Evolutionary conservation across 2,888 invertebrate genomes (phyloP).

Genomic region (Cheilosia scutellata): DNA sequence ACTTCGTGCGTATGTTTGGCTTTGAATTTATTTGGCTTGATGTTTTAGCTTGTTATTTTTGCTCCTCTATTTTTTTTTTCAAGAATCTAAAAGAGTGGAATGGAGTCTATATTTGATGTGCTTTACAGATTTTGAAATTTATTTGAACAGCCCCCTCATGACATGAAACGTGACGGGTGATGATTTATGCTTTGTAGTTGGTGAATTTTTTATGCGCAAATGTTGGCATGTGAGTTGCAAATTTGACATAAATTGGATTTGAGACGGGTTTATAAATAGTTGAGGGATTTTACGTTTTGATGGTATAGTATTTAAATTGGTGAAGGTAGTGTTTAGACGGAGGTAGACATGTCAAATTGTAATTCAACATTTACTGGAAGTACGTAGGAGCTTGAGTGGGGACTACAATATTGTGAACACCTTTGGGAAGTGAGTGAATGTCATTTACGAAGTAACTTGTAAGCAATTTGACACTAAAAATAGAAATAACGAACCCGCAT

Average conservation of each 20-base stretch:
- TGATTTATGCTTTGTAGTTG: conserved; percentile 35
- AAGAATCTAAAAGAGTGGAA: neutral
- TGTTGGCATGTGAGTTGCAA: conserved; percentile 15
- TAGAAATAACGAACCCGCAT: too few species aligned
- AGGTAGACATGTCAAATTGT: too few species aligned
- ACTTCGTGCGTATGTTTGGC: conserved; percentile 10
- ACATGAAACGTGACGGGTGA: conserved; percentile 54
- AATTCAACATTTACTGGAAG: too few species aligned
- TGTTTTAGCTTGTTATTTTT: conserved; percentile 1
- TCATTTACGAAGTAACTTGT: too few species aligned
- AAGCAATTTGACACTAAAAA: too few species aligned
- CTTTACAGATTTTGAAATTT: conserved; percentile 67
- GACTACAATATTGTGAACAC: too few species aligned
- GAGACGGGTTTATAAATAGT: conserved; percentile 4
- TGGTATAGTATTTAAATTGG: neutral
- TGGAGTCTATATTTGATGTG: conserved; percentile 48
- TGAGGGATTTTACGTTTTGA: neutral
- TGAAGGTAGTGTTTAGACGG: too few species aligned
- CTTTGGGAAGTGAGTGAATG: too few species aligned
- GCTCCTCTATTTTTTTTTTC: neutral
- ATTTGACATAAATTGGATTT: conserved; percentile 34
- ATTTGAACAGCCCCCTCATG: conserved; percentile 49
- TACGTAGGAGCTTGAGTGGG: too few species aligned
- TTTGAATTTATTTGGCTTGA: conserved; percentile 23
- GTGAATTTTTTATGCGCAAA: conserved; percentile 5